Percentiles rank a stretch among this genome's conserved stretches.
phyloP scores from a whole-genome alignment of 1,140 invertebrate genomes.

The Anthonomus grandis region DNA sequence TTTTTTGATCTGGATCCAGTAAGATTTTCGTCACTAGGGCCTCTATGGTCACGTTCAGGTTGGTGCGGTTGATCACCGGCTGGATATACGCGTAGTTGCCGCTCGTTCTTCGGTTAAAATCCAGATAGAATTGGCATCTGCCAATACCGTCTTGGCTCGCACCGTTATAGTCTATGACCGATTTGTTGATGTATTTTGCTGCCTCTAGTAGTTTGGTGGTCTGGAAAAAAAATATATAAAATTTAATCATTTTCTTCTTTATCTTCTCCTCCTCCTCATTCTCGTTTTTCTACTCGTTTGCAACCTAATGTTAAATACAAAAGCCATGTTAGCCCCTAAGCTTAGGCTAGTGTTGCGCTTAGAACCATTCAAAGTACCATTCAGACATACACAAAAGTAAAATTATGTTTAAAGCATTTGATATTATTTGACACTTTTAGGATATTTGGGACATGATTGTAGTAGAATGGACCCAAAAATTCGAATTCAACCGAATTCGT shows the following conservation, averaged over 20 bases:
- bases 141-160: constrained; percentile 35
- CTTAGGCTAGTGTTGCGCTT: too few relatives aligned
- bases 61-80: constrained; percentile 8
- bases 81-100: constrained; percentile 17
- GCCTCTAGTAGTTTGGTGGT: constrained; percentile 43
- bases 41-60: constrained; percentile 50
- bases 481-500: too few relatives aligned
- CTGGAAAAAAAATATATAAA: background rate
- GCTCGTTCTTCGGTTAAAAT: constrained; percentile 37
- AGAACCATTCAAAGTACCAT: too few relatives aligned
- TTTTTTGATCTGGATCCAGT: constrained; percentile 61
- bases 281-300: too few relatives aligned
- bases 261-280: too few relatives aligned
- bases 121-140: constrained; percentile 14
- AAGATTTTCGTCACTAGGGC: constrained; percentile 60
- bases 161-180: constrained; percentile 28
- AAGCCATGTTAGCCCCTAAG: too few relatives aligned
- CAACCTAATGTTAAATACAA: too few relatives aligned
- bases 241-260: background rate
- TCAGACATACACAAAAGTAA: too few relatives aligned
- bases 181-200: constrained; percentile 8
- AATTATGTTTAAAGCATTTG: too few relatives aligned
- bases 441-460: too few relatives aligned
- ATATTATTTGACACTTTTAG: too few relatives aligned
- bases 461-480: too few relatives aligned